Base-by-base conservation (phyloP, 2,888 invertebrate species). In the Blera fallax region DNA sequence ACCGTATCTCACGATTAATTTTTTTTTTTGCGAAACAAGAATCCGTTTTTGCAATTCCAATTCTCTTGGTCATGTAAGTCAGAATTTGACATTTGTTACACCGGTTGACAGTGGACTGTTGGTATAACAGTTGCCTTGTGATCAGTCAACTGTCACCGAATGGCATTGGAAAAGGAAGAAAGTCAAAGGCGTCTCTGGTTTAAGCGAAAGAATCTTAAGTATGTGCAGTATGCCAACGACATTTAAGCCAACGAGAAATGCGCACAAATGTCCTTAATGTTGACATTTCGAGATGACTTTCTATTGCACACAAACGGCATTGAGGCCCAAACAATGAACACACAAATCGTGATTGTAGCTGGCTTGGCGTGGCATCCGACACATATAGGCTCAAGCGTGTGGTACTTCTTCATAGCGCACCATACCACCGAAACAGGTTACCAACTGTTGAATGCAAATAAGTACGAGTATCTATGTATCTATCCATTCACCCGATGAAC, bases 221-320 rank as follows among this genome's bases (percentile, higher is more conserved):
- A 6, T n/a, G 6, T 4, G 37, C n/a, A n/a, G n/a, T n/a, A n/a
- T n/a, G n/a, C n/a, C n/a, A 50, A 70, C 77, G 82, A 77, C 70
- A 72, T 82, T 82, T 82, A 82, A 77, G 69, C 54, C 64, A 32
- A 48, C 40, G 6, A 72, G 65, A 56, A 77, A 65, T 52, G 34
- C 58, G 65, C n/a, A n/a, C n/a, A n/a, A n/a, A n/a, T 87, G 87
- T 87, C 82, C 87, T 87, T 82, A 87, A 73, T 73, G 82, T 73
- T 87, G 87, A 74, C 87, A 87, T 87, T 87, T 82, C 32, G 21
- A 73, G 56, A 77, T 78, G 82, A 78, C 82, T 87, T 82, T 87
- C 87, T 69, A 85, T 14, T 37, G 18, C 29, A 29, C n/a, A 60
- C 62, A 27, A 10, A 54, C 7, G 40, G 48, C 48, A 69, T 67